A percentile compares a stretch with the other conserved stretches of the same genome.
Evolutionary conservation across 1,140 invertebrate genomes (phyloP).

Genomic region (Panonychus citri): DNA sequence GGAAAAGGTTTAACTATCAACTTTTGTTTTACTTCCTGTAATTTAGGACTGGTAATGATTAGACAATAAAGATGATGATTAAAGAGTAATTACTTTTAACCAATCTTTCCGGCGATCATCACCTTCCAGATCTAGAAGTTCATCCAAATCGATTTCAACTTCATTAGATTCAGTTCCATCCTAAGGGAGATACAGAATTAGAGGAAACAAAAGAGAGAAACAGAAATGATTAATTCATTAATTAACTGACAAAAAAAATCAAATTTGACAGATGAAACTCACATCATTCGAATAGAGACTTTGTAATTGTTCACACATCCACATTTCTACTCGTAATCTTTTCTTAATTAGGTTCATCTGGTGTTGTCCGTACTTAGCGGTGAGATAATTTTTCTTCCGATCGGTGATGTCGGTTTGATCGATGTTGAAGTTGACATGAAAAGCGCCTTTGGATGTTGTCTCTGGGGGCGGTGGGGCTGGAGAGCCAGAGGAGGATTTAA

Average conservation of each 20-base stretch:
- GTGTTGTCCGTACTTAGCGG: constrained; percentile 84
- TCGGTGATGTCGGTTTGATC: constrained; percentile 53
- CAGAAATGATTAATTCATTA: too few relatives aligned
- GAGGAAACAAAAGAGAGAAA: too few relatives aligned
- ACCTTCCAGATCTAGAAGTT: constrained; percentile 71
- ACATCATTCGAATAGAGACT: not conserved
- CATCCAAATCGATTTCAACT: constrained; percentile 77
- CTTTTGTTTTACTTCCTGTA: too few relatives aligned
- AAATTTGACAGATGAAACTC: not conserved
- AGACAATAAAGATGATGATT: constrained; percentile 10
- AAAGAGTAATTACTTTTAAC: constrained; percentile 40
- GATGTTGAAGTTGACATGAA: constrained; percentile 66
- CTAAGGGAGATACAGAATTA: constrained; percentile 10
- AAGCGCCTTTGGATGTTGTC: not conserved
- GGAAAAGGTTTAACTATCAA: too few relatives aligned
- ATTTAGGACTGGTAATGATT: constrained; percentile 2
- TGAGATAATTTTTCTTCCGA: constrained; percentile 57
- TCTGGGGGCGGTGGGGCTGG: not conserved
- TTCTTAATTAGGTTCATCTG: constrained; percentile 91
- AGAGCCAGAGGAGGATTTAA: too few relatives aligned
- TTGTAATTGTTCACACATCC: constrained; percentile 50
- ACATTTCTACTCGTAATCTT: constrained; percentile 80
- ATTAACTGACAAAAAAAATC: too few relatives aligned
- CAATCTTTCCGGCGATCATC: constrained; percentile 55
- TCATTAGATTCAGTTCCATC: constrained; percentile 25